Evolutionary conservation across 2,888 invertebrate genomes (phyloP).

Genomic region (Plusia festucae): DNA sequence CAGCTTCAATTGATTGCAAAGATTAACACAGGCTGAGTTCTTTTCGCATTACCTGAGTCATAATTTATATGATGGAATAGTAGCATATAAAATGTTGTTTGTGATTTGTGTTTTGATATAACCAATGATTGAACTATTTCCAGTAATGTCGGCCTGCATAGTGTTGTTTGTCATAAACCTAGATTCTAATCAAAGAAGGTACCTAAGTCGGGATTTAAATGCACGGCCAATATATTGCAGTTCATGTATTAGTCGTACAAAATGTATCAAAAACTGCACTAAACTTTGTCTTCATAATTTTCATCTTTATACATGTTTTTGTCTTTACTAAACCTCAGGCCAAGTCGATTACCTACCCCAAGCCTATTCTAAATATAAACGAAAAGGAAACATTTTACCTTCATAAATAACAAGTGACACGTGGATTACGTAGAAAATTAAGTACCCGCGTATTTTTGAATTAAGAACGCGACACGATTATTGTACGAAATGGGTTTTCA

Average conservation of each 20-base stretch:
- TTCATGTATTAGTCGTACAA: too few species aligned
- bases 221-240: too few species aligned
- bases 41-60: too few species aligned
- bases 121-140: not conserved
- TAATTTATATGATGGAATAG: too few species aligned
- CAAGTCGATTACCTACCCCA: not conserved
- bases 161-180: not conserved
- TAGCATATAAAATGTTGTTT: not conserved
- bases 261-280: too few species aligned
- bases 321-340: not conserved
- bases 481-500: conserved; percentile 67
- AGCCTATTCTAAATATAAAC: conserved; percentile 2
- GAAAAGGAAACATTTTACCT: conserved; percentile 15
- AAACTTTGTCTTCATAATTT: too few species aligned
- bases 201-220: not conserved
- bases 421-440: conserved; percentile 52
- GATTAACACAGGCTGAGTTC: not conserved
- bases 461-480: conserved; percentile 64
- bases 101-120: not conserved
- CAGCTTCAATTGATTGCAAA: too few species aligned
- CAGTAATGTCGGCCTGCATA: not conserved
- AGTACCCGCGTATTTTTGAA: conserved; percentile 60
- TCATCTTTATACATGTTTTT: too few species aligned
- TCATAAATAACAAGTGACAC: conserved; percentile 46
- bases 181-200: not conserved